These are phyloP conservation scores for Haliaeetus leucogaster DNA, from an alignment of 2,113 vertebrate genomes.

Conservation along the genomic window DNA sequence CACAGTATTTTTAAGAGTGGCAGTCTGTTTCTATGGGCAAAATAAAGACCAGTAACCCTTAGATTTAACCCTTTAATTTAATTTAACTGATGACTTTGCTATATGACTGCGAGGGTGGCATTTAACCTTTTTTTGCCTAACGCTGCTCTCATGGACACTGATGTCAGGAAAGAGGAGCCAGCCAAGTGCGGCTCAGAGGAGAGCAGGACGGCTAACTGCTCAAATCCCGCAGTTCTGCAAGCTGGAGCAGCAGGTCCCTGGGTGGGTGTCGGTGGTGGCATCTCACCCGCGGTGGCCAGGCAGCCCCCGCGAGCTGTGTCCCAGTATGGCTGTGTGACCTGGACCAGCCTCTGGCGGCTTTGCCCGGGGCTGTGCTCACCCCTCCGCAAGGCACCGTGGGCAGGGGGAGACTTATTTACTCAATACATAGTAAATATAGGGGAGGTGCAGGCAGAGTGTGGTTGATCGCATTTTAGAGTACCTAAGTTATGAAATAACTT, in stretches of 20 bases:
- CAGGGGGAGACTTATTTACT: background rate
- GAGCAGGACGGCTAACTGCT: background rate
- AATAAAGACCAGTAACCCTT: background rate
- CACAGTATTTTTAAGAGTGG: background rate
- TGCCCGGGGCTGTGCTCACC: background rate
- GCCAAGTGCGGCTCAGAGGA: background rate
- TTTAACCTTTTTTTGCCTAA: background rate
- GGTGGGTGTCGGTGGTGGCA: background rate
- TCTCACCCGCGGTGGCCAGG: background rate
- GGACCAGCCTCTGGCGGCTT: no score
- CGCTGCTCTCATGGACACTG: background rate
- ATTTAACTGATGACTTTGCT: background rate
- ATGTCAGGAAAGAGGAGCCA: background rate
- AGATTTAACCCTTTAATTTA: background rate
- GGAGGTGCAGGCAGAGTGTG: rapidly evolving
- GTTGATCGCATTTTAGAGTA: background rate
- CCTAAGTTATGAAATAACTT: background rate
- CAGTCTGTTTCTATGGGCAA: background rate
- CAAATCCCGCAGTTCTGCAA: background rate
- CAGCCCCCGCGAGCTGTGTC: rapidly evolving
- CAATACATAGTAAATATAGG: background rate
- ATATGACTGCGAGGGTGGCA: background rate
- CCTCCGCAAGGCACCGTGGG: rapidly evolving
- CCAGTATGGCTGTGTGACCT: rapidly evolving
- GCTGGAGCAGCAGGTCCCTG: rapidly evolving